Percentiles rank a stretch among this genome's conserved stretches.
phyloP scores from a whole-genome alignment of 1,140 invertebrate genomes.

The Pseudomyrmex sp. region DNA sequence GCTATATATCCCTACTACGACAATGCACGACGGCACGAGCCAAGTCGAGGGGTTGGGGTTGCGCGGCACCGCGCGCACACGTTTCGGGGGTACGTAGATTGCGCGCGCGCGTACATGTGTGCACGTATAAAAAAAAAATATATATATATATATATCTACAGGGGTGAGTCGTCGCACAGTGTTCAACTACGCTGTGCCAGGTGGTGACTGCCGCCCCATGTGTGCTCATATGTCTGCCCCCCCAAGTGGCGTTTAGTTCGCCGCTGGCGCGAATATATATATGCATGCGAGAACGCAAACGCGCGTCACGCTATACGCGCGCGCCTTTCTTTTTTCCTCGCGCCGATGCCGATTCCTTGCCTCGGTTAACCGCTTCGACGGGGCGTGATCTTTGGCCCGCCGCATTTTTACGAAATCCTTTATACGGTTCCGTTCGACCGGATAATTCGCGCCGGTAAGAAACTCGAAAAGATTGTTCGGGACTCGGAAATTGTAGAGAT shows the following conservation, averaged over 20 bases:
- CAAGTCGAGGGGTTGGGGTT: constrained; percentile 76
- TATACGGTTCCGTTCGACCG: not conserved
- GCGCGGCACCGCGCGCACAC: constrained; percentile 50
- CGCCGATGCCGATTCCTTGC: constrained; percentile 38
- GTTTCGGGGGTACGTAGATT: constrained; percentile 61
- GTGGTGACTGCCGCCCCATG: constrained; percentile 80
- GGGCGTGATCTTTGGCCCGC: constrained; percentile 21
- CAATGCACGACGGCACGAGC: constrained; percentile 77
- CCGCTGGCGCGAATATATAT: constrained; percentile 19
- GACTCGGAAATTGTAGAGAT: no score
- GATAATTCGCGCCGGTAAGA: not conserved
- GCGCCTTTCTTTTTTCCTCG: not conserved
- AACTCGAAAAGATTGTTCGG: no score
- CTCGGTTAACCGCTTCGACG: constrained; percentile 40
- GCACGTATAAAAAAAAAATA: no score
- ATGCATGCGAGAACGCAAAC: constrained; percentile 13
- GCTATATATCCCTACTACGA: constrained; percentile 70
- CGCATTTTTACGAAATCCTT: constrained; percentile 9
- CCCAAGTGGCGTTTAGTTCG: constrained; percentile 62
- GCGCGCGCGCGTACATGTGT: not conserved
- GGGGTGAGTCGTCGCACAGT: constrained; percentile 67
- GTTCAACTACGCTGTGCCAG: constrained; percentile 76
- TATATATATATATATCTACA: constrained; percentile 15
- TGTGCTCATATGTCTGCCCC: constrained; percentile 79
- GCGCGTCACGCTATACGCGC: constrained; percentile 16